Conservation (phyloP, 2,888 invertebrate species). For the Incurvaria masculella region DNA sequence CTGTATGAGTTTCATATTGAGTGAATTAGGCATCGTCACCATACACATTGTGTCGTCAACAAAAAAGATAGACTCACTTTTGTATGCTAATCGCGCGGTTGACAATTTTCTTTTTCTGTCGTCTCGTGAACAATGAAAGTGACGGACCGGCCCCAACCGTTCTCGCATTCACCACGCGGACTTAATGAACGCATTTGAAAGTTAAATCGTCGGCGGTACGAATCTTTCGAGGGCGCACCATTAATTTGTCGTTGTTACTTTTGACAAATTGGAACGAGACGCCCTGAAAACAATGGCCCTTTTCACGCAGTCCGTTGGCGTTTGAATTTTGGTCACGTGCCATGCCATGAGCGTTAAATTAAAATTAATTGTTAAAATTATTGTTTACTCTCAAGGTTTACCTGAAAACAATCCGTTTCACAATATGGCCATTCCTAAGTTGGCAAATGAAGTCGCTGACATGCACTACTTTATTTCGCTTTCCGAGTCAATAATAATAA, state of each 20-base stretch:
- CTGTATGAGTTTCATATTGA: too few relatives aligned
- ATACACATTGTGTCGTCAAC: background rate
- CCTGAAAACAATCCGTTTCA: constrained; percentile 4
- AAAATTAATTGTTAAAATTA: too few relatives aligned
- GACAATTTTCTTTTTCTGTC: background rate
- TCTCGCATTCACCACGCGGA: background rate
- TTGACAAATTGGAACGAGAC: background rate
- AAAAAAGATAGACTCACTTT: background rate
- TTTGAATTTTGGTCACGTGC: too few relatives aligned
- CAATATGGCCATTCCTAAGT: constrained; percentile 16
- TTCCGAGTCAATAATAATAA: too few relatives aligned
- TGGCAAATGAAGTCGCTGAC: constrained; percentile 5
- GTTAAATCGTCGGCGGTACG: constrained; percentile 1
- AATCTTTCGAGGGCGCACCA: background rate
- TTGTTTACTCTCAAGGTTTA: constrained; percentile 9
- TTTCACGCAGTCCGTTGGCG: too few relatives aligned
- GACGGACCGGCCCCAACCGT: background rate
- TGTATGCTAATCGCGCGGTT: background rate
- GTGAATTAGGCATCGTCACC: background rate
- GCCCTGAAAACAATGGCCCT: too few relatives aligned
- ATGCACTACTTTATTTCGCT: too few relatives aligned
- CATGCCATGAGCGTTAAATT: too few relatives aligned
- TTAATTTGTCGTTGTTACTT: background rate
- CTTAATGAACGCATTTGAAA: constrained; percentile 2
- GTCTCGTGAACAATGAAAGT: background rate